These are phyloP conservation scores for Platorchestia sp. DNA, from an alignment of 1,140 invertebrate species.

Conservation along the genomic window DNA sequence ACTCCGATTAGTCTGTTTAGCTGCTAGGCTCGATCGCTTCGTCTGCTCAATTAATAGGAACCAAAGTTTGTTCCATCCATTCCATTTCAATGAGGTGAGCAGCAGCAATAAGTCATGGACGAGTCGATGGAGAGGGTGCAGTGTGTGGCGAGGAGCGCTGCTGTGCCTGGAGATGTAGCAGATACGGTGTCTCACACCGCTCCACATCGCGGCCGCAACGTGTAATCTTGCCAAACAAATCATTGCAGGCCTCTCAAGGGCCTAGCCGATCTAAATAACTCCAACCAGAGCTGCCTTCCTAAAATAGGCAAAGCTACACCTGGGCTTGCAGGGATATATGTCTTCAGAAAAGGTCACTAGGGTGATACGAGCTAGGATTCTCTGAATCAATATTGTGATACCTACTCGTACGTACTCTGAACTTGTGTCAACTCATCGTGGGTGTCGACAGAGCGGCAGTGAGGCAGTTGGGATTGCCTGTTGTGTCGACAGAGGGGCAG, in stretches of 20 bases:
- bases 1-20: neutral
- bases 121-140: neutral
- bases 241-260: conserved; percentile 43
- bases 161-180: neutral
- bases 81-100: conserved; percentile 22
- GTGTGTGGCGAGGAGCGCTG: neutral
- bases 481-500: neutral
- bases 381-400: neutral
- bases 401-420: neutral
- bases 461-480: too few relatives aligned
- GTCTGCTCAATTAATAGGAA: neutral
- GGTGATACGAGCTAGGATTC: neutral
- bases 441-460: neutral
- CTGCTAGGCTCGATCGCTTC: neutral
- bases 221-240: conserved; percentile 53
- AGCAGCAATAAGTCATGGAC: neutral
- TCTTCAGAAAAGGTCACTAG: neutral
- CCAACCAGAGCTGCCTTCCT: conserved; percentile 14
- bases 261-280: conserved; percentile 43
- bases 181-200: neutral
- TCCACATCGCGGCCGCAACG: neutral
- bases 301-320: conserved; percentile 54
- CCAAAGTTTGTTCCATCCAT: neutral
- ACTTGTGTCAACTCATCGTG: neutral
- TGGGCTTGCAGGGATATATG: neutral